phyloP scores from a whole-genome alignment of 2,888 invertebrate species.

The Mantis religiosa region DNA sequence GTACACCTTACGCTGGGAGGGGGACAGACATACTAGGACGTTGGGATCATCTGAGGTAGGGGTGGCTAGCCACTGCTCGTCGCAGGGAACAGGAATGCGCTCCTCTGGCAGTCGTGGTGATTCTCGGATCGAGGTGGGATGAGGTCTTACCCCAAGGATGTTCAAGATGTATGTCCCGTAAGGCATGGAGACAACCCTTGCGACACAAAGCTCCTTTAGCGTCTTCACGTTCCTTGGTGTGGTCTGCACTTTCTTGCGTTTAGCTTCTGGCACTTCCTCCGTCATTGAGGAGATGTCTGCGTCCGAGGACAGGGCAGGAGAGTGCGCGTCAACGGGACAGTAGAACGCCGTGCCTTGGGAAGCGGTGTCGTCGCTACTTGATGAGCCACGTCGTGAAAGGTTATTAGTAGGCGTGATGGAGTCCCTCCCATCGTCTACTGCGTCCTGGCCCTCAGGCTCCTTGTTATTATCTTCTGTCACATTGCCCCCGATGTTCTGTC shows the following conservation, averaged over 20 bases:
- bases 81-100: neutral
- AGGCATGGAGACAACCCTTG: constrained; percentile 61
- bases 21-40: constrained; percentile 65
- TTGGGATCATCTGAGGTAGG: constrained; percentile 58
- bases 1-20: constrained; percentile 52
- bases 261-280: neutral
- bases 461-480: no score
- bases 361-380: constrained; percentile 49
- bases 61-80: constrained; percentile 53
- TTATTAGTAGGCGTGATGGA: constrained; percentile 38
- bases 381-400: constrained; percentile 41
- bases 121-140: neutral
- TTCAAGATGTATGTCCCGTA: constrained; percentile 61
- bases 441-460: neutral
- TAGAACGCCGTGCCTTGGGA: constrained; percentile 66
- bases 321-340: constrained; percentile 44
- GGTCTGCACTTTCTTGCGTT: neutral
- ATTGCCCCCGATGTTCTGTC: no score
- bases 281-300: neutral
- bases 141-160: neutral
- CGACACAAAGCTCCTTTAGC: constrained; percentile 62
- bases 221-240: constrained; percentile 30
- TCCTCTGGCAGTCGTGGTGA: neutral
- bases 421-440: constrained; percentile 42
- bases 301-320: constrained; percentile 6